Percentiles rank a stretch among this genome's conserved stretches.
These are phyloP conservation scores for Pegoplata infirma DNA, from an alignment of 2,888 invertebrate species.

Conservation along the genomic window DNA sequence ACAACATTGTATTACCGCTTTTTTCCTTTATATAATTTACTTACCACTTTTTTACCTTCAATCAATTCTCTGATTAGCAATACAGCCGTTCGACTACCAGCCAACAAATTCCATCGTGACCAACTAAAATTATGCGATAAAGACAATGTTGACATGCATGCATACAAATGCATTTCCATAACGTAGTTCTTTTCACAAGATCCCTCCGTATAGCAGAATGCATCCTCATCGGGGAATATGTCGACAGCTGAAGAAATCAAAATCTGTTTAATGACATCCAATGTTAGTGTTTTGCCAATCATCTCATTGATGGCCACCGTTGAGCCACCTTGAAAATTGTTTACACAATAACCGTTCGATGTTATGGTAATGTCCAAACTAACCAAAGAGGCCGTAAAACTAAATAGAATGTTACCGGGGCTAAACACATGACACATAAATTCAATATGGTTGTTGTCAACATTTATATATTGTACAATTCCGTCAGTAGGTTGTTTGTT, in stretches of 20 bases:
- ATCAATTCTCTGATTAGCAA: slow-evolving; percentile 75
- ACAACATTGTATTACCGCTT: too few relatives aligned
- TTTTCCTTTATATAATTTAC: slow-evolving; percentile 39
- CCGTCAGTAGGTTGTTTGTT: slow-evolving; percentile 5
- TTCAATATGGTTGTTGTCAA: neutral
- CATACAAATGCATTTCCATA: slow-evolving; percentile 86
- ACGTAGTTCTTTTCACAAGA: slow-evolving; percentile 85
- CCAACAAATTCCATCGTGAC: slow-evolving; percentile 85
- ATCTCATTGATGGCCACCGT: slow-evolving; percentile 74
- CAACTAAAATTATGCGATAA: slow-evolving; percentile 88
- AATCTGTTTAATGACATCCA: slow-evolving; percentile 73
- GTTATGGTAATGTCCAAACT: slow-evolving; percentile 80
- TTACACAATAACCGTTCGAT: slow-evolving; percentile 76
- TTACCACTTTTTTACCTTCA: slow-evolving; percentile 76
- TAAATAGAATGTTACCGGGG: slow-evolving; percentile 77
- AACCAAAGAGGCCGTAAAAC: slow-evolving; percentile 80
- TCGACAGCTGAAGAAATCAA: slow-evolving; percentile 85
- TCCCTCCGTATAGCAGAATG: slow-evolving; percentile 84
- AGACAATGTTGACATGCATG: slow-evolving; percentile 87
- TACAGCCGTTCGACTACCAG: slow-evolving; percentile 78
- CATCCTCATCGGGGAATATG: slow-evolving; percentile 89
- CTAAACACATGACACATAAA: slow-evolving; percentile 64
- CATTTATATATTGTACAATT: too few relatives aligned
- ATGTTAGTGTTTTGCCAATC: slow-evolving; percentile 72
- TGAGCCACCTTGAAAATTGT: slow-evolving; percentile 77